Evolutionary conservation across 2,797 vertebrate species (phyloP), one percentile per base, ranked within the genome.

Genomic region (Sarcoramphus papa): DNA sequence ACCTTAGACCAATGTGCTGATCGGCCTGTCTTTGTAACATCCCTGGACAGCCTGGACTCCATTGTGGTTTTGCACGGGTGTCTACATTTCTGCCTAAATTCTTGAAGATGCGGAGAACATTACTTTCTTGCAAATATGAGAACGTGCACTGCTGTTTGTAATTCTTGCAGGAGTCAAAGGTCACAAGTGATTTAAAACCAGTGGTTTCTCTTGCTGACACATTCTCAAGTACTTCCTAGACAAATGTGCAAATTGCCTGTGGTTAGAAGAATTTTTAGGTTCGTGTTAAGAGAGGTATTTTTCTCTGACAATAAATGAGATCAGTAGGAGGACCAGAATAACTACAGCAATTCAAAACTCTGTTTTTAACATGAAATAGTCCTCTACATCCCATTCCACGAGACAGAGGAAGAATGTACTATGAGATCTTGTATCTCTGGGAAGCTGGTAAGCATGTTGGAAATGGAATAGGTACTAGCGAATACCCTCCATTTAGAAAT

Each of bases 1-100:
- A 98, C 51, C 98, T 97, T 99, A 98, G 76, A 98, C 98, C 12
- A 98, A 97, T 95, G 99, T 99, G 96, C 98, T 98, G n/a, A 99
- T 98, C 78, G 97, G 98, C 96, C 98, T 98, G 92, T 98, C 98
- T 98, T 99, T 98, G 94, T 98, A 98, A 97, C 98, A 98, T 97
- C 98, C 98, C 76, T 98, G 98, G 85, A 99, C 98, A 74, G 98
- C 98, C 98, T 99, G 95, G 25, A 69, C 11, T 81, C 24, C 2
- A 0, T 5, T 35, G 33, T 11, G 7, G 6, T 78, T 91, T 80
- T 65, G 25, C 31, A n/a, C 21, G 41, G 4, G 6, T 45, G 17
- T 50, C 23, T 51, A n/a, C 33, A 37, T 64, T 80, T 87, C 78
- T 90, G 22, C 18, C 28, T 18, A 25, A 56, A 43, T 74, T 63